A percentile compares a stretch with the other conserved stretches of the same genome.
phyloP scores from a whole-genome alignment of 2,888 invertebrate genomes.

The Lysandra bellargus region DNA sequence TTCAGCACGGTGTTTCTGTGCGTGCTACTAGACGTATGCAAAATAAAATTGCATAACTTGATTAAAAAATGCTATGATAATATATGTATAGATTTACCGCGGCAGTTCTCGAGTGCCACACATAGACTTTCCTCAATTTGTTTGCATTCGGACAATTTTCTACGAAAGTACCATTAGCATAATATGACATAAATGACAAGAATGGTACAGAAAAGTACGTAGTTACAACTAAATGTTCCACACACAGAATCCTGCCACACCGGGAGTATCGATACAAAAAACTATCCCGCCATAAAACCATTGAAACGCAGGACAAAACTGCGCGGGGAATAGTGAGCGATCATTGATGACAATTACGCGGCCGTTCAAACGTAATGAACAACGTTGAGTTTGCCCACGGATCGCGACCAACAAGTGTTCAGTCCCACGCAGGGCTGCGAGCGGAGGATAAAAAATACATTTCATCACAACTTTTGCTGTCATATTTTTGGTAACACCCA shows the following conservation, averaged over 20 bases:
- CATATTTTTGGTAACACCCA: background rate
- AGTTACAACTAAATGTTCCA: background rate
- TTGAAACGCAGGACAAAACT: background rate
- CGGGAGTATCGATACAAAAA: background rate
- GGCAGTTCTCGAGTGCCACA: too few species aligned
- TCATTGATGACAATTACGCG: slow-evolving; percentile 38
- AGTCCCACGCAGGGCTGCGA: slow-evolving; percentile 18
- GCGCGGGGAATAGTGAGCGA: slow-evolving; percentile 31
- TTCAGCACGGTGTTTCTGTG: too few species aligned
- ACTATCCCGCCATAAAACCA: slow-evolving; percentile 24
- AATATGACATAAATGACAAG: too few species aligned
- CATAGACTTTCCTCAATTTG: too few species aligned
- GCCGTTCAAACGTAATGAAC: slow-evolving; percentile 38
- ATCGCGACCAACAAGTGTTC: slow-evolving; percentile 33
- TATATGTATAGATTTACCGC: too few species aligned
- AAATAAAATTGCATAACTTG: too few species aligned
- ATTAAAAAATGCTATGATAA: too few species aligned
- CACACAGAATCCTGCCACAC: background rate
- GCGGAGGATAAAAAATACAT: background rate
- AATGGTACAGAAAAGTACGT: too few species aligned
- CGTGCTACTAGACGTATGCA: too few species aligned
- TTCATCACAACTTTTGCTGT: background rate
- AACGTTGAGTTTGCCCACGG: slow-evolving; percentile 33
- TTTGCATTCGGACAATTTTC: too few species aligned
- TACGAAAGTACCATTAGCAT: too few species aligned